A percentile compares a stretch with the other conserved stretches of the same genome.
Evolutionary conservation across 2,113 vertebrate species (phyloP).

Genomic region (Mugil cephalus): DNA sequence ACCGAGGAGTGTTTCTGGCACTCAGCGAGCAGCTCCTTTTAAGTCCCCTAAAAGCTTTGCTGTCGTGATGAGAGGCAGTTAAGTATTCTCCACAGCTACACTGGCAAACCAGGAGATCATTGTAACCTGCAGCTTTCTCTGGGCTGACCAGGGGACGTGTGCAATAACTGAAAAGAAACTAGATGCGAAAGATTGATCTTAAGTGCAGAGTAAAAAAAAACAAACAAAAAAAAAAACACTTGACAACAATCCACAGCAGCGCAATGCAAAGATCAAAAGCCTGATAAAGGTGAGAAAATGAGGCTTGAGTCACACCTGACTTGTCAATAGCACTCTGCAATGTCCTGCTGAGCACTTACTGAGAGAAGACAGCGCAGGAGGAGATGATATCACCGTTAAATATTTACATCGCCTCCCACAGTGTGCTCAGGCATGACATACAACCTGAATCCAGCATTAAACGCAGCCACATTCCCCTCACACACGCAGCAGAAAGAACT

Average conservation of each 20-base stretch:
- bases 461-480: slow-evolving; percentile 39
- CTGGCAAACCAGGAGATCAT: slow-evolving; percentile 32
- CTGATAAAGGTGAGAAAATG: slow-evolving; percentile 9
- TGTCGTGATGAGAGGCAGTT: slow-evolving; percentile 37
- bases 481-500: slow-evolving; percentile 32
- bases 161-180: not conserved
- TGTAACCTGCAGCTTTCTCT: slow-evolving; percentile 23
- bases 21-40: slow-evolving; percentile 54
- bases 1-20: slow-evolving; percentile 37
- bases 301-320: slow-evolving; percentile 23
- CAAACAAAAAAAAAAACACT: not conserved
- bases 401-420: slow-evolving; percentile 71
- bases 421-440: slow-evolving; percentile 62
- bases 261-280: not conserved
- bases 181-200: slow-evolving; percentile 12
- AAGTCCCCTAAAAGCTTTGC: slow-evolving; percentile 59
- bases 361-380: slow-evolving; percentile 38
- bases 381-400: slow-evolving; percentile 65
- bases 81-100: slow-evolving; percentile 29
- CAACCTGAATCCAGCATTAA: slow-evolving; percentile 67
- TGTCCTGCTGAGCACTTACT: slow-evolving; percentile 45
- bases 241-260: not conserved
- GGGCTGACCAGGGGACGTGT: not conserved
- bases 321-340: slow-evolving; percentile 31
- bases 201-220: not conserved